Conservation (phyloP, 30 jellyfish, hydroid and myxozoan species). For the Clytia hemisphaerica region DNA sequence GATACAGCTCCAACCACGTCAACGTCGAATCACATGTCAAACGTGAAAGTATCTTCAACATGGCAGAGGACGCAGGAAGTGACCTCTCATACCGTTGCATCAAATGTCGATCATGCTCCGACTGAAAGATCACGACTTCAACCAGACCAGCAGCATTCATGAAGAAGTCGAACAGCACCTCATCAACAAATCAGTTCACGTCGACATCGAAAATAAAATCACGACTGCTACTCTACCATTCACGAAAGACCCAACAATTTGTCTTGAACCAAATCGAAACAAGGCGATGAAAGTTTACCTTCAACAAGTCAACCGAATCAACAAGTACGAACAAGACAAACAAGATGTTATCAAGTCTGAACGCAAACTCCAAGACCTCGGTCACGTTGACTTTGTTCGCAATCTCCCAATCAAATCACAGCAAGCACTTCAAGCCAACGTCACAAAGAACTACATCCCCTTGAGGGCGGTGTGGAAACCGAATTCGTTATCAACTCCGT, state of each 20-base stretch:
- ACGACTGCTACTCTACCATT: background rate
- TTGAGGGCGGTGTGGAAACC: background rate
- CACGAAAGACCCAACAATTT: background rate
- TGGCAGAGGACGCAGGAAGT: constrained; percentile 1
- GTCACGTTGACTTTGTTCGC: background rate
- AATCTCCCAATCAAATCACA: background rate
- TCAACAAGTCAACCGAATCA: background rate
- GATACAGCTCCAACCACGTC: constrained; percentile 3
- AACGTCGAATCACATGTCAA: constrained; percentile 1
- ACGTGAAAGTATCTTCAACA: constrained; percentile 1
- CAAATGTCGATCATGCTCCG: background rate
- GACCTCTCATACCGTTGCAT: background rate
- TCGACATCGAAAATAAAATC: background rate
- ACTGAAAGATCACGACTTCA: background rate
- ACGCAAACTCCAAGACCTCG: constrained; percentile 1
- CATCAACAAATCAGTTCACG: background rate
- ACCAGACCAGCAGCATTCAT: background rate
- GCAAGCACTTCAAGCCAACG: background rate
- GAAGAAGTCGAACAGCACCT: constrained; percentile 4
- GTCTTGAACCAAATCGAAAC: background rate
- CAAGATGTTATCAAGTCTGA: constrained; percentile 4
- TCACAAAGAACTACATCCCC: background rate
- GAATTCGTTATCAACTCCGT: background rate
- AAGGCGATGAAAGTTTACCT: background rate
- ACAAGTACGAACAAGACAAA: background rate